phyloP scores from a whole-genome alignment of 2,797 vertebrate species.

The Glossophaga mutica region DNA sequence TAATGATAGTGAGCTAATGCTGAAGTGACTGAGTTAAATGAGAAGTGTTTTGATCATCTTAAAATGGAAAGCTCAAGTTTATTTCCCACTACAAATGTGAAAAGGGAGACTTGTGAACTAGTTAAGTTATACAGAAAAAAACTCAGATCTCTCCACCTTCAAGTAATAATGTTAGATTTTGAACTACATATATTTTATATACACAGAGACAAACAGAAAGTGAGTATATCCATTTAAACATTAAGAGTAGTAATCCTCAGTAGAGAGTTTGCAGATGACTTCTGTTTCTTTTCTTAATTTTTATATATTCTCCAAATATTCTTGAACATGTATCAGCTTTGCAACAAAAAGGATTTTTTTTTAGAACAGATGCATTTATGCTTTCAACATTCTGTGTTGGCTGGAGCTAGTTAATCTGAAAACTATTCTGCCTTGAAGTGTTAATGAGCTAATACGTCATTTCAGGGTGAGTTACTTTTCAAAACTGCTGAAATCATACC shows the following conservation, averaged over 20 bases:
- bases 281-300: background rate
- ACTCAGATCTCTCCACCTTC: background rate
- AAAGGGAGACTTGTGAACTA: background rate
- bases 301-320: background rate
- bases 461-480: conserved; percentile 45
- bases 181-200: background rate
- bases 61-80: conserved; percentile 2
- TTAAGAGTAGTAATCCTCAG: background rate
- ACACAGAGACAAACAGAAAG: background rate
- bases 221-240: background rate
- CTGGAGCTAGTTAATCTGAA: conserved; percentile 58
- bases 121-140: background rate
- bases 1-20: background rate
- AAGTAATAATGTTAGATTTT: conserved; percentile 8
- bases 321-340: conserved; percentile 23
- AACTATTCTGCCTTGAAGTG: conserved; percentile 55
- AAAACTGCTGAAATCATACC: conserved; percentile 46
- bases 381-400: conserved; percentile 14
- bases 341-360: conserved; percentile 24
- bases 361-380: conserved; percentile 44
- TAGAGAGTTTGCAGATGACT: background rate
- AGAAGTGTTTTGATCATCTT: background rate
- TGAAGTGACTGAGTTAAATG: background rate
- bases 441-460: conserved; percentile 67
- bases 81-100: background rate